Conservation (phyloP, 2,113 vertebrate genomes). For the Hucho hucho region DNA sequence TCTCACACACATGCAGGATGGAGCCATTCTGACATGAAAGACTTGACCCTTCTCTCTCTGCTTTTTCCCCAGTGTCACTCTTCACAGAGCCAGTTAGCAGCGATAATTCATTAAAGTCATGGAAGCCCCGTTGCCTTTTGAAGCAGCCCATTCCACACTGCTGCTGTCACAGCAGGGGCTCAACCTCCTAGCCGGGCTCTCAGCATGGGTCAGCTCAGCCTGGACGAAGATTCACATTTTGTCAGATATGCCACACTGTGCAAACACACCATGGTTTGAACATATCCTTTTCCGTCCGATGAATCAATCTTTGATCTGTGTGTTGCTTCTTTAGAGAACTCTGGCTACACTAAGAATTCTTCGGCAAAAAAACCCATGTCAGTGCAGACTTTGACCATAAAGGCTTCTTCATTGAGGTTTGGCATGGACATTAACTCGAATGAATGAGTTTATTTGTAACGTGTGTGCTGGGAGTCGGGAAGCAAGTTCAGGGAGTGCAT, state of each 20-base stretch:
- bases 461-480: too few relatives aligned
- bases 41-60: not conserved
- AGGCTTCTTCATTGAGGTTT: slow-evolving; percentile 27
- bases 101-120: slow-evolving; percentile 31
- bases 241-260: slow-evolving; percentile 34
- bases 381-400: slow-evolving; percentile 49
- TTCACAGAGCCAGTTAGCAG: slow-evolving; percentile 22
- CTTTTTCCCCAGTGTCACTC: slow-evolving; percentile 13
- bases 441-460: not conserved
- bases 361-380: slow-evolving; percentile 59
- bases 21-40: too few relatives aligned
- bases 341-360: slow-evolving; percentile 43
- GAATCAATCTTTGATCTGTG: slow-evolving; percentile 46
- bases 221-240: slow-evolving; percentile 25
- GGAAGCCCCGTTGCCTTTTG: slow-evolving; percentile 8
- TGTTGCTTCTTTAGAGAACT: slow-evolving; percentile 29
- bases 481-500: too few relatives aligned
- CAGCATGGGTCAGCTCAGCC: slow-evolving; percentile 12
- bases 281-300: slow-evolving; percentile 59
- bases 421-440: slow-evolving; percentile 36
- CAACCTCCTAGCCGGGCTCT: not conserved
- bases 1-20: not conserved
- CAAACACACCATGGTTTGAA: slow-evolving; percentile 26
- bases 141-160: slow-evolving; percentile 28
- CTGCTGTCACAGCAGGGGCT: slow-evolving; percentile 15